Evolutionary conservation across 2,888 invertebrate genomes (phyloP).

Genomic region (Spodoptera littoralis): DNA sequence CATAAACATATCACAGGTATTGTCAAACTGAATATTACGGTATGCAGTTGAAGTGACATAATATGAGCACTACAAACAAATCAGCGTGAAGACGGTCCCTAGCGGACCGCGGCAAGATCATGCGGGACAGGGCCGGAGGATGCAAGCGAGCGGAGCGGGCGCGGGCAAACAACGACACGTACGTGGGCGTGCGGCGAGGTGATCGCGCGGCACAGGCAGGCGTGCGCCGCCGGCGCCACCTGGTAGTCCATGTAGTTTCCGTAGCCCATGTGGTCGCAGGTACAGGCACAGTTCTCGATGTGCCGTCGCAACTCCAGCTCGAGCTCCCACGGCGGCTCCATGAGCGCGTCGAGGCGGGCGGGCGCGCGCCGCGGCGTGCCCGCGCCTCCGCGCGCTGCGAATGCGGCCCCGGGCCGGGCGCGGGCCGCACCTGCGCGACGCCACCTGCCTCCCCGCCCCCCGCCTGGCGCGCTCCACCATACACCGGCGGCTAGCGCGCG

Average conservation of each 20-base stretch:
- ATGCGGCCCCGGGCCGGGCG: conserved; percentile 81
- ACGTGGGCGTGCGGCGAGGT: conserved; percentile 88
- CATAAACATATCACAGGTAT: conserved; percentile 43
- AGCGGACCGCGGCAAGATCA: conserved; percentile 68
- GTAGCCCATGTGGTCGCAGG: conserved; percentile 98
- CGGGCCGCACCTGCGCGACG: conserved; percentile 84
- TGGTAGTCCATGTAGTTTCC: conserved; percentile 97
- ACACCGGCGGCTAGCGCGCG: conserved; percentile 79
- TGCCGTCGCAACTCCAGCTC: conserved; percentile 96
- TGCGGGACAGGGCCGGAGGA: conserved; percentile 66
- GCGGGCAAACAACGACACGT: conserved; percentile 68
- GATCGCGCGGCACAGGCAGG: conserved; percentile 86
- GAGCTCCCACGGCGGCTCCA: conserved; percentile 90
- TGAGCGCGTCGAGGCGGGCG: conserved; percentile 81
- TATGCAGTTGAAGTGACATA: conserved; percentile 56
- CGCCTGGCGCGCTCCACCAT: conserved; percentile 78
- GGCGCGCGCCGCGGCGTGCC: conserved; percentile 79
- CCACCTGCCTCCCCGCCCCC: conserved; percentile 82
- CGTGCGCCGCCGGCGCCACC: conserved; percentile 89
- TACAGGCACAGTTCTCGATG: conserved; percentile 96
- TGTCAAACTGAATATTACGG: conserved; percentile 45
- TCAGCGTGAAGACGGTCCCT: conserved; percentile 71
- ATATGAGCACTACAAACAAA: conserved; percentile 70
- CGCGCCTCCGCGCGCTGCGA: conserved; percentile 78
- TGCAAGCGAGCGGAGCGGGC: conserved; percentile 53